phyloP scores from a whole-genome alignment of 2,113 vertebrate species.

The Oxygymnocypris stewartii region DNA sequence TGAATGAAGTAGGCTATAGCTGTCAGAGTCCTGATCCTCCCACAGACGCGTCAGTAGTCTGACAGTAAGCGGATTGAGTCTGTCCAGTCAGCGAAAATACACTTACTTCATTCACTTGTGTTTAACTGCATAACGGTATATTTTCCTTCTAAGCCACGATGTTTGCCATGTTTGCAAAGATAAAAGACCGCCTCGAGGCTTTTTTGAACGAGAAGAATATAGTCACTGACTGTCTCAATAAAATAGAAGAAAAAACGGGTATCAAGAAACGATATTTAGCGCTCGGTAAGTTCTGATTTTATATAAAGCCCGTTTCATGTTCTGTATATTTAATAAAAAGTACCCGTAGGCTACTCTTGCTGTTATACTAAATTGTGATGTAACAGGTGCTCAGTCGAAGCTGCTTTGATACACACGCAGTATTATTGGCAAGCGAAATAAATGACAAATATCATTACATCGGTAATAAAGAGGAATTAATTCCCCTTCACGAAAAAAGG shows the following conservation, averaged over 20 bases:
- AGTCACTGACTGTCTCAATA: conserved; percentile 77
- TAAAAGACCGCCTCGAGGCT: conserved; percentile 76
- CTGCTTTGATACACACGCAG: not conserved
- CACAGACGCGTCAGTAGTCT: conserved; percentile 11
- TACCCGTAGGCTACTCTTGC: not conserved
- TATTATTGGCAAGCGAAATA: not conserved
- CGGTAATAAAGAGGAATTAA: not conserved
- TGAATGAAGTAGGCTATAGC: not conserved
- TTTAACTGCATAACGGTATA: not conserved
- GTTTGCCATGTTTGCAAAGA: conserved; percentile 63
- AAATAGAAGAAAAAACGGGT: conserved; percentile 83
- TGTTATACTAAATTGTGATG: not conserved
- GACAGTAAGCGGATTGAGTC: conserved; percentile 52
- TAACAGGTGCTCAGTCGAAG: not conserved
- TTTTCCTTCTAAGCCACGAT: conserved; percentile 56
- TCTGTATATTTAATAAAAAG: not conserved
- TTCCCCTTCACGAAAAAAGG: not conserved
- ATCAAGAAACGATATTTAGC: conserved; percentile 83
- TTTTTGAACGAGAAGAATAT: conserved; percentile 83
- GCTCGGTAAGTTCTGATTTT: conserved; percentile 68
- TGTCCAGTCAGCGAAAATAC: conserved; percentile 32
- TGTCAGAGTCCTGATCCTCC: conserved; percentile 1
- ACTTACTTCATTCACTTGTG: not conserved
- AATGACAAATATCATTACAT: not conserved
- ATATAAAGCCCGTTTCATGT: not conserved